phyloP scores from a whole-genome alignment of 2,113 vertebrate genomes.

The Nasalis larvatus region DNA sequence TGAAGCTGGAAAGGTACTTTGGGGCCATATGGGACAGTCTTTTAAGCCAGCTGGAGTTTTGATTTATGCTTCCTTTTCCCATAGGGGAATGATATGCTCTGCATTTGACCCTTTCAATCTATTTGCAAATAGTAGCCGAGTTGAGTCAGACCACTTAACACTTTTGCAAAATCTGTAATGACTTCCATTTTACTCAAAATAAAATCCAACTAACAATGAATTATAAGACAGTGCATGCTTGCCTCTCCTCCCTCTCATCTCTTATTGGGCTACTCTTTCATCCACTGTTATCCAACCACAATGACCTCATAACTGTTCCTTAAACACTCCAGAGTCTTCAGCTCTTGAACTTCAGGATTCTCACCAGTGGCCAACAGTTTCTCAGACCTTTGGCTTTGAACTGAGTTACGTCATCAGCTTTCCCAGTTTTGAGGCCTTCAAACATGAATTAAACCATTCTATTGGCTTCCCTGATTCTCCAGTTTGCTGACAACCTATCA shows the following conservation, averaged over 20 bases:
- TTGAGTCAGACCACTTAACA: background rate
- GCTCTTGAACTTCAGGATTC: background rate
- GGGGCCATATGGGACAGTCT: background rate
- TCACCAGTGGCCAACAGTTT: background rate
- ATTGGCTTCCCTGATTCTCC: background rate
- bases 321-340: background rate
- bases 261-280: rapidly evolving
- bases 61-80: too few species aligned
- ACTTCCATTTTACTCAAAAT: background rate
- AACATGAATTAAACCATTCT: background rate
- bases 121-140: background rate
- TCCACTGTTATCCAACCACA: background rate
- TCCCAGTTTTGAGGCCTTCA: background rate
- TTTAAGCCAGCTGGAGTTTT: background rate
- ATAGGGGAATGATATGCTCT: background rate
- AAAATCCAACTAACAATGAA: background rate
- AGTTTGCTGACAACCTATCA: background rate
- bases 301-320: background rate
- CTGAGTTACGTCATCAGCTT: background rate
- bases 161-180: background rate
- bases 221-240: background rate
- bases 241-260: background rate
- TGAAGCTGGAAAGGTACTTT: background rate
- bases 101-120: background rate
- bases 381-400: background rate